Evolutionary conservation across 2,113 vertebrate species (phyloP).

Genomic region (Lophochroa leadbeateri): DNA sequence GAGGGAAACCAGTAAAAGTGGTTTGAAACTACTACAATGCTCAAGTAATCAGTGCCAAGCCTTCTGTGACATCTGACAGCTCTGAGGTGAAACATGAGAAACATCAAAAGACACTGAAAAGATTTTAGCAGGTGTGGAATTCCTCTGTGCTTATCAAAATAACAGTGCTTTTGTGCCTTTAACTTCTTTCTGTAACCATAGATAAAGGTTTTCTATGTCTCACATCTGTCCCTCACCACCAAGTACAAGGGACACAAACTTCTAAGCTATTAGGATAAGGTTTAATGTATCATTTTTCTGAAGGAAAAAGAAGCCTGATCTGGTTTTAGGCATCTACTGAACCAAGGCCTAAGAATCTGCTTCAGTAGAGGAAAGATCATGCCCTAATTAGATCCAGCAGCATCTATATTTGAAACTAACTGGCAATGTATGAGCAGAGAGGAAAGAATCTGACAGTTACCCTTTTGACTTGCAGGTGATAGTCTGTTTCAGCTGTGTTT

Average conservation of each 20-base stretch:
- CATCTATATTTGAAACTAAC: slow-evolving; percentile 8
- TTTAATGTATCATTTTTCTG: neutral
- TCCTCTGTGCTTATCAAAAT: neutral
- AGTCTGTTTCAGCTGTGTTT: neutral
- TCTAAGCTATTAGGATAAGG: neutral
- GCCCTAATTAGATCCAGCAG: neutral
- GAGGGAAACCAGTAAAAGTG: neutral
- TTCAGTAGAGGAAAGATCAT: neutral
- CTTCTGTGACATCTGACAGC: neutral
- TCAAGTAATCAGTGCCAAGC: neutral
- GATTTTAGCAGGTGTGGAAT: neutral
- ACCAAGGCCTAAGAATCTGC: neutral
- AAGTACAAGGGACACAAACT: neutral
- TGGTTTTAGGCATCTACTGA: neutral
- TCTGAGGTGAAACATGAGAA: neutral
- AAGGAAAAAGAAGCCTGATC: neutral
- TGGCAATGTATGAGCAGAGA: neutral
- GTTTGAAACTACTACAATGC: neutral
- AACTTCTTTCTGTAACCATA: neutral
- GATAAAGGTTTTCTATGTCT: neutral
- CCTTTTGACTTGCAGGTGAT: slow-evolving; percentile 27
- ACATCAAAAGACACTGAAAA: neutral
- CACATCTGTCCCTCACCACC: neutral
- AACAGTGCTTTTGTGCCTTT: neutral
- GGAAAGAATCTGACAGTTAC: slow-evolving; percentile 31